These are phyloP conservation scores for Nyctibius bracteatus DNA, from an alignment of 2,113 vertebrate genomes.

Conservation along the genomic window DNA sequence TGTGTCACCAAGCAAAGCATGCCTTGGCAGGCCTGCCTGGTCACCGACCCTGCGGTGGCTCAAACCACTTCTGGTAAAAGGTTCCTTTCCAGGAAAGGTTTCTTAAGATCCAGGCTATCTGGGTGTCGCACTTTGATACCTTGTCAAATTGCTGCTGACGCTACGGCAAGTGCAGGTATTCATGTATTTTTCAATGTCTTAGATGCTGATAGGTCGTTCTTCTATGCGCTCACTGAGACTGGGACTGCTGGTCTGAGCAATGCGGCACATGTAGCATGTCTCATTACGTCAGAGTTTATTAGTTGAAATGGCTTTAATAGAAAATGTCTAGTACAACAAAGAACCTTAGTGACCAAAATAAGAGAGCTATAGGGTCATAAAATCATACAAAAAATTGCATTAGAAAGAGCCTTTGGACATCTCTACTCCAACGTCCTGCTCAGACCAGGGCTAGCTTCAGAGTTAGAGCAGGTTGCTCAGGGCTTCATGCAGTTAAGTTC, in stretches of 20 bases:
- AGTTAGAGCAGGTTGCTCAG: background rate
- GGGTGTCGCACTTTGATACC: background rate
- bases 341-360: background rate
- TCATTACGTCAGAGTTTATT: background rate
- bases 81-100: conserved; percentile 1
- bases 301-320: background rate
- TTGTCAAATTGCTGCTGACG: background rate
- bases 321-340: background rate
- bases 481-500: background rate
- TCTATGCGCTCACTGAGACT: background rate
- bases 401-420: background rate
- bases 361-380: background rate
- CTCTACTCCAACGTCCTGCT: background rate
- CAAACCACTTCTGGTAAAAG: conserved; percentile 41
- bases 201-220: background rate
- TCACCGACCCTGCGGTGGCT: background rate
- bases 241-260: background rate
- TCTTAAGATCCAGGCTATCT: background rate
- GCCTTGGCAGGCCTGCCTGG: conserved; percentile 21
- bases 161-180: background rate
- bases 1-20: conserved; percentile 15
- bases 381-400: background rate
- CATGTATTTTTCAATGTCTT: background rate
- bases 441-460: background rate
- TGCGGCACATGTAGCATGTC: background rate